phyloP scores from a whole-genome alignment of 2,113 vertebrate species.

The Macquaria australasica region DNA sequence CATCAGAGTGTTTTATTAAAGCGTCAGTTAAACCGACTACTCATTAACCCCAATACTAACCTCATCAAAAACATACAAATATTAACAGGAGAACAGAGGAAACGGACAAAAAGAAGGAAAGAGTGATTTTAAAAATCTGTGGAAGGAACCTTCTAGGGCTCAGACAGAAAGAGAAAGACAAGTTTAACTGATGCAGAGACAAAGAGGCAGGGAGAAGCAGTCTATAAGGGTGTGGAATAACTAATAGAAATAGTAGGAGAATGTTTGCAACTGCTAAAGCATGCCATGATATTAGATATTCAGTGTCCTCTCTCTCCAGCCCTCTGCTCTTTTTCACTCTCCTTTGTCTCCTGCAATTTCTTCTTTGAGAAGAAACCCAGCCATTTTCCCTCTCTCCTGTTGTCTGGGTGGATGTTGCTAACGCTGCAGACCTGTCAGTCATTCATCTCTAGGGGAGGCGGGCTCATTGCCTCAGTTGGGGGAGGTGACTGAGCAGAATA shows the following conservation, averaged over 20 bases:
- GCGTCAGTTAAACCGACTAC: neutral
- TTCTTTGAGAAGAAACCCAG: slow-evolving; percentile 46
- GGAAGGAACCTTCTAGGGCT: neutral
- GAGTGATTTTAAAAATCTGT: neutral
- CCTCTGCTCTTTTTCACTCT: neutral
- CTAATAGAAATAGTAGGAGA: slow-evolving; percentile 15
- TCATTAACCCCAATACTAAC: neutral
- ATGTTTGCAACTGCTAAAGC: slow-evolving; percentile 26
- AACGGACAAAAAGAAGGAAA: neutral
- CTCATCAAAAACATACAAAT: neutral
- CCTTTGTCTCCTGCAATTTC: slow-evolving; percentile 44
- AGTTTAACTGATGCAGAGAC: neutral
- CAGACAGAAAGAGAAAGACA: slow-evolving; percentile 4
- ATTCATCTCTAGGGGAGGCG: slow-evolving; percentile 71
- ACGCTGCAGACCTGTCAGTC: slow-evolving; percentile 81
- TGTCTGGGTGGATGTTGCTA: slow-evolving; percentile 70
- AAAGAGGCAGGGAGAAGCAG: neutral
- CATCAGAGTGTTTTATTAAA: neutral
- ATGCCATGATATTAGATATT: slow-evolving; percentile 12
- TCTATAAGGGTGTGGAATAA: slow-evolving; percentile 8
- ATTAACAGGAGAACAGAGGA: neutral
- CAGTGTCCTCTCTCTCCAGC: slow-evolving; percentile 5
- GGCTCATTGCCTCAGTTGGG: slow-evolving; percentile 64
- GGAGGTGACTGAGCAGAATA: slow-evolving; percentile 70
- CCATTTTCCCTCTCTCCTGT: slow-evolving; percentile 44